Evolutionary conservation across 30 jellyfish, hydroid and myxozoan genomes (phyloP).

Genomic region (Aurelia sp.): DNA sequence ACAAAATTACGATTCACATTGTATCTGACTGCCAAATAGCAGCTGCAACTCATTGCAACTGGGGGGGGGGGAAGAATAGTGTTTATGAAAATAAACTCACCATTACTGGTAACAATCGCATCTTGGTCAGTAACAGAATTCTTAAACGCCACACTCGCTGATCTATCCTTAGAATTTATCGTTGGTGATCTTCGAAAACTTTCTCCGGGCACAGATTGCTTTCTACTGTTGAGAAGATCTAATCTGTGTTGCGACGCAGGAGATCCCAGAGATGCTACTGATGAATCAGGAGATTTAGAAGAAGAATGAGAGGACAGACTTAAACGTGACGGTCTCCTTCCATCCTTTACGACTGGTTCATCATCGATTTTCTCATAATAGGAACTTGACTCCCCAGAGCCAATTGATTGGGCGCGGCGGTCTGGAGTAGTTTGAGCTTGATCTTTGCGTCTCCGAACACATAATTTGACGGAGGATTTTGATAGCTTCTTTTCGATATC

Average conservation of each 20-base stretch:
- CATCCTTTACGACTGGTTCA: background rate
- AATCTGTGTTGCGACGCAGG: no score
- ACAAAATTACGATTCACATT: no score
- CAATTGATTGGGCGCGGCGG: no score
- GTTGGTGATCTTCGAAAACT: no score
- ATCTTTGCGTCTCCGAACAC: constrained; percentile 9
- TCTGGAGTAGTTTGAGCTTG: background rate
- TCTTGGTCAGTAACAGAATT: constrained; percentile 19
- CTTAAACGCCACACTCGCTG: background rate
- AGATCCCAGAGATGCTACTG: no score
- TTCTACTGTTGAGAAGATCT: no score
- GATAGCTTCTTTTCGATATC: constrained; percentile 12
- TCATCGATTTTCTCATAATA: background rate
- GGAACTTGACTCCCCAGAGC: background rate
- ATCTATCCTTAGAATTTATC: background rate
- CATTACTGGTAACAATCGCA: background rate
- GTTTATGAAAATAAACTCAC: background rate
- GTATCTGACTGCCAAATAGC: no score
- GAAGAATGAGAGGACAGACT: constrained; percentile 13
- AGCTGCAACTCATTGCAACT: no score
- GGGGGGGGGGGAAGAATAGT: no score
- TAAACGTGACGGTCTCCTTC: background rate
- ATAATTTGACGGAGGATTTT: constrained; percentile 10
- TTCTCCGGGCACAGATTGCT: no score
- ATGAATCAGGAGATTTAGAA: background rate